Conservation (phyloP, 1,140 invertebrate genomes). For the Oedothorax gibbosus region DNA sequence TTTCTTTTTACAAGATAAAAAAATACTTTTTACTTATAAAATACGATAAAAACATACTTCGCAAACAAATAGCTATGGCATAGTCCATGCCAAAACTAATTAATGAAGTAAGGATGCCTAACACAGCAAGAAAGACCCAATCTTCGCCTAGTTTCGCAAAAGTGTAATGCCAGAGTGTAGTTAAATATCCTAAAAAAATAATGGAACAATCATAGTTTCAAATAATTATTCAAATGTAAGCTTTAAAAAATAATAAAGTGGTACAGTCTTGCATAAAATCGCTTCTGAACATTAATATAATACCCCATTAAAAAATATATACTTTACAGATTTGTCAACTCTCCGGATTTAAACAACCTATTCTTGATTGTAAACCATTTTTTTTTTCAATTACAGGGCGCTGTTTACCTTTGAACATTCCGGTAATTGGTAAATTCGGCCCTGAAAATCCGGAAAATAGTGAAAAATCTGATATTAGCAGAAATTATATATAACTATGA, state of each 20-base stretch:
- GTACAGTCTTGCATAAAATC: not conserved
- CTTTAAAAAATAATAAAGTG: not conserved
- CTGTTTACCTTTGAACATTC: too few relatives aligned
- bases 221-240: not conserved
- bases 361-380: too few relatives aligned
- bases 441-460: too few relatives aligned
- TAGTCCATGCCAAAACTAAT: conserved; percentile 96
- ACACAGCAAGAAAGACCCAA: conserved; percentile 94
- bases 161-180: conserved; percentile 82
- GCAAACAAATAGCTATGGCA: conserved; percentile 93
- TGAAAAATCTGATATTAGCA: too few relatives aligned
- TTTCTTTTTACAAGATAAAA: not conserved
- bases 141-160: conserved; percentile 89
- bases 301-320: too few relatives aligned
- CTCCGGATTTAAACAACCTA: too few relatives aligned
- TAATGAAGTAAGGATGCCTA: conserved; percentile 95
- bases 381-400: too few relatives aligned
- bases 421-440: too few relatives aligned
- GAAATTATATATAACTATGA: too few relatives aligned
- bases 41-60: conserved; percentile 73
- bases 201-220: not conserved
- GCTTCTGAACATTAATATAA: too few relatives aligned
- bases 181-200: conserved; percentile 63
- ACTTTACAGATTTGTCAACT: too few relatives aligned
- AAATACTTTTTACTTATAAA: not conserved